phyloP scores from a whole-genome alignment of 2,888 invertebrate genomes.

The Agrilus cyanescens region DNA sequence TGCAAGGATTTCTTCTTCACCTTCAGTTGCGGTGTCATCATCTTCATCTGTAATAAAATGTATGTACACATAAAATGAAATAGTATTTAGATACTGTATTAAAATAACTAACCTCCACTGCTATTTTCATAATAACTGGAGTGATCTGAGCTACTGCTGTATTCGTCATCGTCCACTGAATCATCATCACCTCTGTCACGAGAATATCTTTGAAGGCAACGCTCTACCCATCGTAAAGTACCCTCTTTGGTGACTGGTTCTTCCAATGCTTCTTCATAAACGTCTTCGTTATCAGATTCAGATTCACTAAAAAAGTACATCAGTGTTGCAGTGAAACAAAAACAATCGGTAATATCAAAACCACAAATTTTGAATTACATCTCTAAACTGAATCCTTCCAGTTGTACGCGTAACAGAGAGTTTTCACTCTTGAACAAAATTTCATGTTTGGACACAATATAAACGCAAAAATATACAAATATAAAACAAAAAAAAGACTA shows the following conservation, averaged over 20 bases:
- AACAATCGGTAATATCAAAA: neutral
- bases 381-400: too few relatives aligned
- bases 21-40: slow-evolving; percentile 61
- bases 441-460: too few relatives aligned
- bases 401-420: too few relatives aligned
- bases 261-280: slow-evolving; percentile 57
- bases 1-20: slow-evolving; percentile 56
- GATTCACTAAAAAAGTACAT: slow-evolving; percentile 37
- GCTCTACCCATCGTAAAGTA: slow-evolving; percentile 55
- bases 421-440: too few relatives aligned
- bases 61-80: slow-evolving; percentile 5
- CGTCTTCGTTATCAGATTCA: slow-evolving; percentile 51
- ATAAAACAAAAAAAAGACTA: too few relatives aligned
- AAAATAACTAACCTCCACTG: slow-evolving; percentile 33
- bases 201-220: slow-evolving; percentile 49
- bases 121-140: slow-evolving; percentile 39
- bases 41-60: slow-evolving; percentile 42
- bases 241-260: slow-evolving; percentile 52
- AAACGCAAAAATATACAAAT: too few relatives aligned
- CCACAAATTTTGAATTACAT: slow-evolving; percentile 1
- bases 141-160: slow-evolving; percentile 33
- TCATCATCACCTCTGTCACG: slow-evolving; percentile 26
- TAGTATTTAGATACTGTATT: neutral
- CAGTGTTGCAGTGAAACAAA: neutral
- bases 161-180: slow-evolving; percentile 28